These are phyloP conservation scores for Drosophila equinoxialis DNA, from an alignment of 1,140 invertebrate genomes.

Conservation along the genomic window DNA sequence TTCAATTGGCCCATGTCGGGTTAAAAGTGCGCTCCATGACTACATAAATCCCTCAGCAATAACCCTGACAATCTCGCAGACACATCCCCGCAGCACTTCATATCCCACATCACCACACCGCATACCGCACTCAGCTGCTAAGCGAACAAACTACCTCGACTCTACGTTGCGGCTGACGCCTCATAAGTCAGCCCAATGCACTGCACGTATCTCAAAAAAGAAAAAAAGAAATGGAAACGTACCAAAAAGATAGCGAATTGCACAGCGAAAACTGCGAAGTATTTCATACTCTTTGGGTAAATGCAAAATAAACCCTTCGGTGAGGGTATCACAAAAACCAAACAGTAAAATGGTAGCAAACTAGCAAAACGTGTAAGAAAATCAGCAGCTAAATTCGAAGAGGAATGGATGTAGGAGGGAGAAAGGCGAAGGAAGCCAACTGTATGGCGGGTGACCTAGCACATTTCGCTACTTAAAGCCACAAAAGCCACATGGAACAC, in stretches of 20 bases:
- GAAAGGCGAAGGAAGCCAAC: slow-evolving; percentile 11
- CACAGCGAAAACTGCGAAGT: not conserved
- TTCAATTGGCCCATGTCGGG: slow-evolving; percentile 70
- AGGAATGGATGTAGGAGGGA: not conserved
- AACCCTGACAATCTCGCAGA: slow-evolving; percentile 23
- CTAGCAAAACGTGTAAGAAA: slow-evolving; percentile 71
- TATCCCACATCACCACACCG: slow-evolving; percentile 19
- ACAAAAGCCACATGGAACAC: slow-evolving; percentile 70
- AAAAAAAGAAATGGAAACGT: not conserved
- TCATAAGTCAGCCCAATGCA: slow-evolving; percentile 50
- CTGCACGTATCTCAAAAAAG: slow-evolving; percentile 39
- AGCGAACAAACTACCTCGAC: not conserved
- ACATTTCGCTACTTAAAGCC: slow-evolving; percentile 79
- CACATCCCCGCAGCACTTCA: slow-evolving; percentile 21
- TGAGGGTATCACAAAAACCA: slow-evolving; percentile 33
- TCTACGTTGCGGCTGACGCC: not conserved
- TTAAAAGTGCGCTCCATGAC: slow-evolving; percentile 51
- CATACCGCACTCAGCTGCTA: slow-evolving; percentile 21
- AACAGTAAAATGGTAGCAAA: slow-evolving; percentile 62
- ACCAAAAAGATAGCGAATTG: not conserved
- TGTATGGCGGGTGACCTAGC: slow-evolving; percentile 42
- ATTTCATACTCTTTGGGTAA: not conserved
- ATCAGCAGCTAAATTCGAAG: slow-evolving; percentile 63
- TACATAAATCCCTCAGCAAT: slow-evolving; percentile 67
- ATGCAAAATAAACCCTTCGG: no score